phyloP scores from a whole-genome alignment of 2,797 vertebrate species.

The Neostethus bicornis region DNA sequence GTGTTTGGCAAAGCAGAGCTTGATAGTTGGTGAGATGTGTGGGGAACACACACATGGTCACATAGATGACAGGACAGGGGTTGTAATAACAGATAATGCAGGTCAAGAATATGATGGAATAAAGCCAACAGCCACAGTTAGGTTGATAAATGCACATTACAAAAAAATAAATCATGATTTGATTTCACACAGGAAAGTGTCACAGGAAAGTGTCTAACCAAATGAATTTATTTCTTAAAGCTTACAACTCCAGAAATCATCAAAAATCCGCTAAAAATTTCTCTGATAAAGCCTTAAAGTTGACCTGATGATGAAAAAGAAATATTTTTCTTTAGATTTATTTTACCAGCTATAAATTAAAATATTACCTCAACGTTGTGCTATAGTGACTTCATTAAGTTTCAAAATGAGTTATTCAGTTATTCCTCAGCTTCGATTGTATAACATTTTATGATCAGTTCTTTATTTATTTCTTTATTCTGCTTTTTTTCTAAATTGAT shows the following conservation, averaged over 20 bases:
- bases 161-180: no score
- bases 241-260: no score
- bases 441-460: not conserved
- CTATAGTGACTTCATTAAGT: slow-evolving; percentile 2
- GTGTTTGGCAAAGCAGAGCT: slow-evolving; percentile 63
- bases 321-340: slow-evolving; percentile 8
- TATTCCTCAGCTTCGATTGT: not conserved
- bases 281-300: no score
- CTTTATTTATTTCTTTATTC: not conserved
- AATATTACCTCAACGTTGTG: not conserved
- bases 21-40: slow-evolving; percentile 37
- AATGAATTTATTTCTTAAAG: no score
- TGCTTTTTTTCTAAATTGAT: no score
- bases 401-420: not conserved
- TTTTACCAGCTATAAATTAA: not conserved
- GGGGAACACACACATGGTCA: not conserved
- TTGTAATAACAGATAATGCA: not conserved
- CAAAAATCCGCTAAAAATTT: no score
- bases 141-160: no score
- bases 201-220: no score
- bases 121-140: no score
- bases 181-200: no score
- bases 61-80: slow-evolving; percentile 2
- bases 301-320: slow-evolving; percentile 2
- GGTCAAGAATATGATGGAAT: no score